phyloP scores from a whole-genome alignment of 2,888 invertebrate genomes.

The Drosophila differens region DNA sequence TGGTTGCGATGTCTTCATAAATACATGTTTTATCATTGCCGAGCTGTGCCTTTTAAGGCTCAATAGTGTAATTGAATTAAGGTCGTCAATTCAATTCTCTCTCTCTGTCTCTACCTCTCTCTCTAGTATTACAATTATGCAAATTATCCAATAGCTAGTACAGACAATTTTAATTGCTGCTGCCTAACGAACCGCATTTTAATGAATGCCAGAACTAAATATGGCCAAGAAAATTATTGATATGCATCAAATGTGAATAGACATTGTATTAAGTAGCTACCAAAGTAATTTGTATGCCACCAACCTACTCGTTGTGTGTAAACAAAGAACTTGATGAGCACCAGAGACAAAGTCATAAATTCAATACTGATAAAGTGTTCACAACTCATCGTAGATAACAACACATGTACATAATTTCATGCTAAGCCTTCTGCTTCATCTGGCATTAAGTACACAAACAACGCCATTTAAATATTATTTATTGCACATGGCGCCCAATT shows the following conservation, averaged over 20 bases:
- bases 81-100: conserved; percentile 45
- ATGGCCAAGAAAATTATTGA: conserved; percentile 42
- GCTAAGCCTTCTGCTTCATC: conserved; percentile 44
- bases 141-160: conserved; percentile 30
- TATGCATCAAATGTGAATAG: conserved; percentile 30
- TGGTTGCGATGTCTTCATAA: conserved; percentile 37
- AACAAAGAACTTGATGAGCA: conserved; percentile 7
- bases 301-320: conserved; percentile 11
- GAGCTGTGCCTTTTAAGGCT: conserved; percentile 46
- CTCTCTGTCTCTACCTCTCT: conserved; percentile 2
- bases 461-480: conserved; percentile 67
- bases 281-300: conserved; percentile 27
- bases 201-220: conserved; percentile 28
- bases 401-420: conserved; percentile 6
- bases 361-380: conserved; percentile 50
- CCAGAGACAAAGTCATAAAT: conserved; percentile 50
- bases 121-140: conserved; percentile 55
- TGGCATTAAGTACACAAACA: conserved; percentile 42
- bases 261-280: conserved; percentile 13
- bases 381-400: conserved; percentile 28
- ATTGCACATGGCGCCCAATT: conserved; percentile 52
- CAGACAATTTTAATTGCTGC: conserved; percentile 30
- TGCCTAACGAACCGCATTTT: conserved; percentile 27
- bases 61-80: conserved; percentile 57
- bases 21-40: conserved; percentile 27